Evolutionary conservation across 2,113 vertebrate species (phyloP).

Genomic region (Ammodytes dubius): DNA sequence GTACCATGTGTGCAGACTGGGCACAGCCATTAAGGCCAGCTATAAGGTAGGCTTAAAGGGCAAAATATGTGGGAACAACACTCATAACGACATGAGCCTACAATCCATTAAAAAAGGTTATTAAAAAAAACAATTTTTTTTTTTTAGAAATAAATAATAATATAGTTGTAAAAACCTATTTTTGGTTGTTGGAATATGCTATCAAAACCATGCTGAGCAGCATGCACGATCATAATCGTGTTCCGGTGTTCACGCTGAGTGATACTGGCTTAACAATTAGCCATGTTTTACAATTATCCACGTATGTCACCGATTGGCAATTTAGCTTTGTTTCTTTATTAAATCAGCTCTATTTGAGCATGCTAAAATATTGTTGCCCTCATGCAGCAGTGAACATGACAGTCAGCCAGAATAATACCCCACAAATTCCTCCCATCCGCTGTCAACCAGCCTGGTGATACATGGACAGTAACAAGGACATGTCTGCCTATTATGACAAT

Average conservation of each 20-base stretch:
- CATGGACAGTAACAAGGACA: constrained; percentile 50
- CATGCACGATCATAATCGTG: constrained; percentile 19
- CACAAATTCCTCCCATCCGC: constrained; percentile 22
- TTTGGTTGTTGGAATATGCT: constrained; percentile 21
- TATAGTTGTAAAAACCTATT: background rate
- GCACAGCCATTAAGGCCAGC: constrained; percentile 1
- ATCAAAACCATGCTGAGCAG: constrained; percentile 39
- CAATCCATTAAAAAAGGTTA: constrained; percentile 19
- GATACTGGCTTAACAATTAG: constrained; percentile 63
- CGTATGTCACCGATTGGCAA: constrained; percentile 29
- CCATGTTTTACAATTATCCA: constrained; percentile 65
- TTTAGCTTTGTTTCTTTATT: constrained; percentile 53
- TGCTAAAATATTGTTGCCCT: constrained; percentile 40
- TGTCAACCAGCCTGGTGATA: constrained; percentile 37
- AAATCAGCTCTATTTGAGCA: constrained; percentile 49
- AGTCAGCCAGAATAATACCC: constrained; percentile 52
- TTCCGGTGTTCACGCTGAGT: constrained; percentile 40
- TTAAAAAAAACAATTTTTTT: constrained; percentile 15
- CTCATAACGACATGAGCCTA: constrained; percentile 11
- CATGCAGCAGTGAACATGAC: constrained; percentile 51
- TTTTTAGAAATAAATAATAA: background rate
- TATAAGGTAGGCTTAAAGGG: constrained; percentile 29
- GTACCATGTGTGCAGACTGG: constrained; percentile 43
- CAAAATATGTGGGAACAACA: background rate
- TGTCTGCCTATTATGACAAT: constrained; percentile 38